These are phyloP conservation scores for Catharus minimus DNA, from an alignment of 2,113 vertebrate genomes.

Conservation along the genomic window DNA sequence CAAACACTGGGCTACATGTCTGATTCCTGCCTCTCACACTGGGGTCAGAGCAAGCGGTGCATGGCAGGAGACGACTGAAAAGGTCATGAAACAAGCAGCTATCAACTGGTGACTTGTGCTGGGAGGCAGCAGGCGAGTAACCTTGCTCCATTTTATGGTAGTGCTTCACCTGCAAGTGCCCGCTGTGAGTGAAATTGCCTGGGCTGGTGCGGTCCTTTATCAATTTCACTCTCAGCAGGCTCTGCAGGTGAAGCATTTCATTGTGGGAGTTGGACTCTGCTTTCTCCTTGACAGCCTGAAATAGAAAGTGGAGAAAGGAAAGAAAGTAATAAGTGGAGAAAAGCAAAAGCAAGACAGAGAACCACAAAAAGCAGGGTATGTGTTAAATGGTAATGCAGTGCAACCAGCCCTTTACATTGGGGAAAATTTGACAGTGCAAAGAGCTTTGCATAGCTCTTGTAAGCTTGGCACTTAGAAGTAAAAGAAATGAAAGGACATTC, in stretches of 20 bases:
- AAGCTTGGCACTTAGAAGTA: neutral
- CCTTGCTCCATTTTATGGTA: neutral
- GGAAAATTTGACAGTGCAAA: neutral
- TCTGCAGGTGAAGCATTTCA: slow-evolving; percentile 6
- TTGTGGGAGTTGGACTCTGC: neutral
- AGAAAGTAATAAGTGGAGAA: slow-evolving; percentile 1
- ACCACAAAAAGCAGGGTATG: neutral
- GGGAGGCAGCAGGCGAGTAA: neutral
- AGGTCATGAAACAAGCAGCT: neutral
- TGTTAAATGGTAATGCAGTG: neutral
- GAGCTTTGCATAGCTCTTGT: neutral
- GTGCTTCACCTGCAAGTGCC: slow-evolving; percentile 27
- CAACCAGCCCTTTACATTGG: neutral
- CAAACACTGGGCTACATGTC: accelerated
- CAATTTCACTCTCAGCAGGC: slow-evolving; percentile 40
- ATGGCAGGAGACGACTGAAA: neutral
- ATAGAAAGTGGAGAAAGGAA: neutral
- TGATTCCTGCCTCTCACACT: neutral
- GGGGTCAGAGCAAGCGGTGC: neutral
- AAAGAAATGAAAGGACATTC: neutral
- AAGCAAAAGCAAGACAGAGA: neutral
- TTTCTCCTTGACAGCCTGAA: slow-evolving; percentile 2
- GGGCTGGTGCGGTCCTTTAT: neutral
- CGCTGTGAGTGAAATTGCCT: slow-evolving; percentile 40
- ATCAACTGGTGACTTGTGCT: neutral